Percentiles rank a stretch among this genome's conserved stretches.
phyloP scores from a whole-genome alignment of 2,797 vertebrate species.

The Dicrostonyx torquatus region DNA sequence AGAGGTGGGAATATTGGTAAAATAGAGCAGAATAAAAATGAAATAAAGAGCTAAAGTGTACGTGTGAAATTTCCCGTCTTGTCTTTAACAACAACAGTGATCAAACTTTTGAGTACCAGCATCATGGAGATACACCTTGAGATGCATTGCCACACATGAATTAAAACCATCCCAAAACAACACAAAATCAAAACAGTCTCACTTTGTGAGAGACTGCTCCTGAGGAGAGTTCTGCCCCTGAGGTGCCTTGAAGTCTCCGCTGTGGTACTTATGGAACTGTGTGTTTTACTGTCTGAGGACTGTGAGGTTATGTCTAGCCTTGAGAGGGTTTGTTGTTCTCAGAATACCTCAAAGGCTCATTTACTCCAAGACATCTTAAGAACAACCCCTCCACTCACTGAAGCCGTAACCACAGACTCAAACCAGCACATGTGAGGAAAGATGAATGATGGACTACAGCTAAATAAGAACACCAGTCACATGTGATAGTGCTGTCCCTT shows the following conservation, averaged over 20 bases:
- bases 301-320: background rate
- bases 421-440: background rate
- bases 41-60: background rate
- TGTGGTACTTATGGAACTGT: background rate
- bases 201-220: too few relatives aligned
- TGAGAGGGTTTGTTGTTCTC: background rate
- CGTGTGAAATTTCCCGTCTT: background rate
- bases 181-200: background rate
- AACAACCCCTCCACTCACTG: background rate
- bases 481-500: background rate
- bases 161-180: constrained; percentile 23
- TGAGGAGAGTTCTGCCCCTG: background rate
- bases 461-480: background rate
- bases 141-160: background rate
- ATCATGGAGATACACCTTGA: background rate
- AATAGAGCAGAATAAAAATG: background rate
- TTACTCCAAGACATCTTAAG: background rate
- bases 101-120: background rate
- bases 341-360: background rate
- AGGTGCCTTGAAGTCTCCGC: background rate
- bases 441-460: background rate
- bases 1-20: background rate
- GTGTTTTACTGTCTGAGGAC: background rate
- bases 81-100: background rate
- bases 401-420: background rate